phyloP scores from a whole-genome alignment of 2,113 vertebrate species.

The Notechis scutatus region DNA sequence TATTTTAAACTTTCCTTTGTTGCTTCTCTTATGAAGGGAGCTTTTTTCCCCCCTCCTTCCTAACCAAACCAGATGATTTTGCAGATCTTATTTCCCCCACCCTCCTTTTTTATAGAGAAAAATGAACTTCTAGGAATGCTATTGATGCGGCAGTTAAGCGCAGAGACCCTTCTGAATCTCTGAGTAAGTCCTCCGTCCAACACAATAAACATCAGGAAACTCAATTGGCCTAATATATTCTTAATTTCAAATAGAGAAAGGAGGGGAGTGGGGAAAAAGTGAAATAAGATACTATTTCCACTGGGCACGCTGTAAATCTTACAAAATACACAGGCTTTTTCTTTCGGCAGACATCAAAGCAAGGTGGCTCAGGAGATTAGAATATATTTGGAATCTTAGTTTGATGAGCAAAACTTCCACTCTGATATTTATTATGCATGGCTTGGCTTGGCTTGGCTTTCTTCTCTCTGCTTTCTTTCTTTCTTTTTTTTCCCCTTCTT shows the following conservation, averaged over 20 bases:
- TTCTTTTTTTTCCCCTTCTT: constrained; percentile 14
- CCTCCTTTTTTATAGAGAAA: background rate
- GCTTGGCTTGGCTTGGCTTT: constrained; percentile 58
- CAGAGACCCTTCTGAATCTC: constrained; percentile 16
- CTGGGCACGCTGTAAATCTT: constrained; percentile 65
- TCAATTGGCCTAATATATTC: constrained; percentile 40
- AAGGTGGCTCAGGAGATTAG: constrained; percentile 65
- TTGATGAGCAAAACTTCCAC: constrained; percentile 74
- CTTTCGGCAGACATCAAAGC: constrained; percentile 70
- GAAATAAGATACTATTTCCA: constrained; percentile 54
- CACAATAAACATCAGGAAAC: constrained; percentile 34
- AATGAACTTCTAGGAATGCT: background rate
- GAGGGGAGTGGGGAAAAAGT: background rate
- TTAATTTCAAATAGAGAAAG: constrained; percentile 46
- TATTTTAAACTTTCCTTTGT: background rate
- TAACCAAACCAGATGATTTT: background rate
- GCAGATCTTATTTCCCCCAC: background rate
- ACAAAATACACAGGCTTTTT: constrained; percentile 64
- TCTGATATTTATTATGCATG: constrained; percentile 66
- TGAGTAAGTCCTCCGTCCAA: constrained; percentile 45
- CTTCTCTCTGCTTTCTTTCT: constrained; percentile 57
- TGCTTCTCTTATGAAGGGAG: background rate
- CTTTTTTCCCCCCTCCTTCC: background rate
- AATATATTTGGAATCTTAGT: constrained; percentile 73
- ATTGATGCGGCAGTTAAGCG: background rate